Base-by-base conservation (phyloP, 1,140 invertebrate species). In the Ptiloglossa arizonensis region DNA sequence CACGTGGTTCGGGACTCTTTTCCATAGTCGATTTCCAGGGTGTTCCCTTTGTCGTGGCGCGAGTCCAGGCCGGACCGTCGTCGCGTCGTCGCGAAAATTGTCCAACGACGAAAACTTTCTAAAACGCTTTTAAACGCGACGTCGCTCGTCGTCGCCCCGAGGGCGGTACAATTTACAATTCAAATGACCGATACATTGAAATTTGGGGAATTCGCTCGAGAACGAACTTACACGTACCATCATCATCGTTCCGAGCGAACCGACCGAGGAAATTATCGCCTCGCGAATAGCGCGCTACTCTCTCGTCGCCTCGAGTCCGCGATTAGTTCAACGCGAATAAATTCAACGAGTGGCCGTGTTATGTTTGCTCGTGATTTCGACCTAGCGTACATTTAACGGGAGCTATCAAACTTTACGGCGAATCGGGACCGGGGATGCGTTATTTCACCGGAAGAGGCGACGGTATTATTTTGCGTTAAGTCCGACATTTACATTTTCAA, bases 171-270 rank as follows among this genome's bases (percentile, higher is more conserved):
- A 89, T 90, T 88, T 90, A 87, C 89, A 89, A 90, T 90, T 89
- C 88, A 88, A 86, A 90, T 89, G 32, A 82, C 66, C 86, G 83
- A 88, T 88, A 88, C 83, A 88, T 83, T 86, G 87, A 87, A 89
- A 87, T 90, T 90, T 90, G 85, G 81, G n/a, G 82, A 82, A 86
- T 85, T 59, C 68, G 71, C 66, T 85, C 77, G 70, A n/a, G n/a
- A 68, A 67, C 50, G 48, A 85, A 85, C 82, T 85, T 85, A 71
- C 22, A 29, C 27, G 64, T 35, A 46, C n/a, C n/a, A n/a, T n/a
- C n/a, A n/a, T n/a, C 50, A 57, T 52, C 54, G 83, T 70, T 54
- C 50, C 27, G 38, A 44, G 69, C 56, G 46, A 62, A 38, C 11
- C 29, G 19, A n/a, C 5, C 50, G n/a, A n/a, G 19, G 5, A 35